Evolutionary conservation across 2,888 invertebrate species (phyloP).

Genomic region (Chaitophorus viminalis): DNA sequence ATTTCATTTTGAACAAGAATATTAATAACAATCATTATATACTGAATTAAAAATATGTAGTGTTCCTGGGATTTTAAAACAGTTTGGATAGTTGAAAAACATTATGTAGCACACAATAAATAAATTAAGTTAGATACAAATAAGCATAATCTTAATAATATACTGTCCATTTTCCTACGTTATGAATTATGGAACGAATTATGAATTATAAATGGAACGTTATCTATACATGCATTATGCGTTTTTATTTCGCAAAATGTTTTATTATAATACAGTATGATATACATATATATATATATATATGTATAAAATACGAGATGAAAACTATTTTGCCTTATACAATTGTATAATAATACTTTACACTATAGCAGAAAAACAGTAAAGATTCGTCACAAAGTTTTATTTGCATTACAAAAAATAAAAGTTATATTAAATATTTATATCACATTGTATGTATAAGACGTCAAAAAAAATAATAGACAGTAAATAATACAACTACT

Average conservation of each 20-base stretch:
- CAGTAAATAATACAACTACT: too few relatives aligned
- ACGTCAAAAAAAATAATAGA: not conserved
- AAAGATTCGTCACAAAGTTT: not conserved
- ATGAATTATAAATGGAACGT: too few relatives aligned
- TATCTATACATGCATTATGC: not conserved
- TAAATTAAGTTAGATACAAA: too few relatives aligned
- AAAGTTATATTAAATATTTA: constrained; percentile 10
- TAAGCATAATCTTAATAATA: too few relatives aligned
- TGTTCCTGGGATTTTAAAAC: too few relatives aligned
- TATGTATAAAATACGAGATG: not conserved
- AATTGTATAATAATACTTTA: constrained; percentile 21
- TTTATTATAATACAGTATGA: constrained; percentile 11
- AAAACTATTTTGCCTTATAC: constrained; percentile 18
- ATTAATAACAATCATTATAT: too few relatives aligned
- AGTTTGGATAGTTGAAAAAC: too few relatives aligned
- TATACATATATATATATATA: not conserved
- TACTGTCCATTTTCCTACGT: too few relatives aligned
- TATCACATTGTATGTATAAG: not conserved
- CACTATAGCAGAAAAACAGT: not conserved
- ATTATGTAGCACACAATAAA: too few relatives aligned
- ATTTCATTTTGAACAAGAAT: too few relatives aligned
- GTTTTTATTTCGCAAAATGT: not conserved
- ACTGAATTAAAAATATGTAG: too few relatives aligned
- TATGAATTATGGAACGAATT: too few relatives aligned
- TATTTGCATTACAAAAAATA: constrained; percentile 16